Evolutionary conservation across 2,113 vertebrate genomes (phyloP), one percentile per base, ranked within the genome.

Genomic region (Corapipo altera): DNA sequence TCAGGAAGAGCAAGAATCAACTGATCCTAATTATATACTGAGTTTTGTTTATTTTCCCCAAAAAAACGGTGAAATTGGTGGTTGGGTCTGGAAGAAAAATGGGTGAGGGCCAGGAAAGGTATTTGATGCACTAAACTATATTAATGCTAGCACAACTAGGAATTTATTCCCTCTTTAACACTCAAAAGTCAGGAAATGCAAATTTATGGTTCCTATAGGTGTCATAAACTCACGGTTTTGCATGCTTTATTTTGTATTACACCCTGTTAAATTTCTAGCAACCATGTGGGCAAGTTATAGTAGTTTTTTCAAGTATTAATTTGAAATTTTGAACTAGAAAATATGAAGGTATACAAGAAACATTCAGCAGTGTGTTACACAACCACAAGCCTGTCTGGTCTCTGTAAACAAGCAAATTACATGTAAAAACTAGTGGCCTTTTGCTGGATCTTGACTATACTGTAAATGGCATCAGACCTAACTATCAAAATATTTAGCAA

Each of bases 191-290:
- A 97, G 76, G 64, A 84, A 96, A 97, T 37, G 46, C 37, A 82
- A 88, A 96, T 57, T 96, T 97, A 92, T 71, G 39, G 69, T 69
- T 73, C 89, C 96, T 92, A 6, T 8, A 91, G 78, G 70, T 49
- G 20, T 71, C 77, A 30, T 91, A 96, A 96, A 96, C 17, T 96
- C 78, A 23, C 51, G 11, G 6, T 79, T 33, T 84, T 96, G 70
- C 74, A 92, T 46, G 51, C 57, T 51, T 88, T 94, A 83, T 97
- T 97, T 96, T 95, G 76, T 94, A 83, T 88, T 57, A 71, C 24
- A 85, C 39, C 39, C 69, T 91, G 54, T 88, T 97, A 92, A 88
- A 95, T 96, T 97, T 96, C 94, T 94, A 95, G 66, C 70, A 96
- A 91, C 54, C 79, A 85, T 18, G 16, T 15, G 4, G 30, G 11